Base-by-base conservation (phyloP, 2,797 vertebrate genomes). In the Ispidina lecontei region DNA sequence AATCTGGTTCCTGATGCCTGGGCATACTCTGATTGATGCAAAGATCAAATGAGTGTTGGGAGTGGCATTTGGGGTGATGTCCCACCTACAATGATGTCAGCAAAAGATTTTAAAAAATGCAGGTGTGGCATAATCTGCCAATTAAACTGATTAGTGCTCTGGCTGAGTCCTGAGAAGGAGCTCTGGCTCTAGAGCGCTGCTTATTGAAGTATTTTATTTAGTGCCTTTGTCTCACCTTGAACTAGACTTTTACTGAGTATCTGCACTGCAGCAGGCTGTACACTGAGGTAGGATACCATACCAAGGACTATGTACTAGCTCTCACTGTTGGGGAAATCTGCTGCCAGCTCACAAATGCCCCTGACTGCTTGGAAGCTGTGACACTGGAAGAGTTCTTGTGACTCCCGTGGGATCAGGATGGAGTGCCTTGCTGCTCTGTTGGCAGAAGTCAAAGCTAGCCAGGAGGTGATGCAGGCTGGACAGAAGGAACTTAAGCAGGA, bases 401-500 rank as follows among this genome's bases (percentile, higher is more conserved):
- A 10, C 31, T 70, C 25, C 56, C 0, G 21, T 82, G 79, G 87
- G 56, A 80, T 72, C 2, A 0, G 71, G 63, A 97, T 96, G 94
- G 96, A 96, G 79, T 89, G 77, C 70, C 81, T 96, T 0, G 33
- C 87, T 49, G 84, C 92, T 10, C 59, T 94, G 59, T 51, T 96
- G 85, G 94, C 94, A 85, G 92, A 94, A 88, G 46, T 91, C 49
- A 94, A 89, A 83, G 86, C 92, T 21, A 76, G 86, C 70, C 93
- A 95, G 67, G 93, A 95, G 72, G 88, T 60, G 1, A 81, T 92
- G 87, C 82, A 92, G 31, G 82, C 83, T 93, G 96, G 92, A 79
- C 96, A 95, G 87, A 93, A 91, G 77, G 96, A 97, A 69, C 94
- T 96, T 78, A 96, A 90, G 89, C 95, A 62, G 33, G 89, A 97